Base-by-base conservation (phyloP, 1,140 invertebrate genomes). In the Scaptomyza hsui region DNA sequence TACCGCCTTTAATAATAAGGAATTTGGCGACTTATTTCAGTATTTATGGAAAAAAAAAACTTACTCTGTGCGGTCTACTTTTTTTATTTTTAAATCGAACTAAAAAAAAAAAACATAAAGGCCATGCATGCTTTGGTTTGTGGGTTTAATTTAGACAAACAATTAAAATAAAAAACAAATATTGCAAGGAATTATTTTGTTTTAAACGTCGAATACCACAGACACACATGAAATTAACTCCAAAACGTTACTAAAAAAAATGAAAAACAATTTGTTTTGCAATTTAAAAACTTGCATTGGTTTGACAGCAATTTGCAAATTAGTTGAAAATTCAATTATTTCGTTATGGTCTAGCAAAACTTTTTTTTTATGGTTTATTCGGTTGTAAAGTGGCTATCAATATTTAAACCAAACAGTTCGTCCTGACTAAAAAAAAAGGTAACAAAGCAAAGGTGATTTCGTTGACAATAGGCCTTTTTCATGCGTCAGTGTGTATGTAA, bases 271-370 rank as follows among this genome's bases (percentile, higher is more conserved):
- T 82, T 72, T 48, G 49, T 42, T 61, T 41, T 53, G 35, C 45
- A 47, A 85, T 63, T 63, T 79, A 49, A 16, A 57, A 71, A 67
- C 45, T 74, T 45, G 45, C 48, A 55, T 59, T 26, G 59, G 39
- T 65, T 69, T 63, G 59, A 39, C 55, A 44, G 47, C 68, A 74
- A 80, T 68, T 74, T 71, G 81, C 77, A 81, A 86, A 86, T 86
- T 85, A 65, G 55, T 81, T 68, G 72, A 55, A 77, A 77, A 77
- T 76, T 81, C 48, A 74, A 85, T 86, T 77, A 68, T 71, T 75
- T 72, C 67, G 44, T 41, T 52, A 52, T 74, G 57, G 26, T 9
- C 24, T 26, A 26, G 49, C 35, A 44, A 53, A n/a, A n/a, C n/a
- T 71, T 10, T 67, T 16, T 51, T 59, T 24, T 69, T 62, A 7